Percentiles rank a stretch among this genome's conserved stretches.
Evolutionary conservation across 2,888 invertebrate species (phyloP).

Genomic region (Metacarcinus magister): DNA sequence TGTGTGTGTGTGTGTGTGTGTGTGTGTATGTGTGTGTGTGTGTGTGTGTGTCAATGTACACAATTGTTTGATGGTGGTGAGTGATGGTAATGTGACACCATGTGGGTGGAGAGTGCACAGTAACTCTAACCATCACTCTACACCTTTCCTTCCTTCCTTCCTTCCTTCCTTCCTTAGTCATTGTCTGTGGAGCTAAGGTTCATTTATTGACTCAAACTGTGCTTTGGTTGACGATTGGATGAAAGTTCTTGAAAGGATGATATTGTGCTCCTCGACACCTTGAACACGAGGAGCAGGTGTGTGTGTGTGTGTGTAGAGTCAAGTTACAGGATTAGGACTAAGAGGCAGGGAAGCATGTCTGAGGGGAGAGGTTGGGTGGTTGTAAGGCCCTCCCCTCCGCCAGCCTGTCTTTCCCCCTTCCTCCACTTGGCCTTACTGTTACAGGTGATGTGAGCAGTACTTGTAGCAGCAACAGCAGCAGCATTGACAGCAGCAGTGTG

Average conservation of each 20-base stretch:
- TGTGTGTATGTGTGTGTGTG: not conserved
- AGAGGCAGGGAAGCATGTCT: conserved; percentile 15
- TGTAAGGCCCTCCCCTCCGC: not conserved
- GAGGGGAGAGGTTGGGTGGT: not conserved
- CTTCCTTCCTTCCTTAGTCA: too few species aligned
- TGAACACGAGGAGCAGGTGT: not conserved
- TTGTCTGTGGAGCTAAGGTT: too few species aligned
- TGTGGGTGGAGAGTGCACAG: too few species aligned
- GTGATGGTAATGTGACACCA: too few species aligned
- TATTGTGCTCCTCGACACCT: too few species aligned
- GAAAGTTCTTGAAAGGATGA: too few species aligned
- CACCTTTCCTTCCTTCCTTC: too few species aligned
- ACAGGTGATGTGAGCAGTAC: conserved; percentile 57
- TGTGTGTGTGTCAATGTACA: not conserved
- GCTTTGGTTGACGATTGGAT: too few species aligned
- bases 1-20: not conserved
- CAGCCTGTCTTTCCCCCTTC: not conserved
- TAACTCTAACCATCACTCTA: too few species aligned
- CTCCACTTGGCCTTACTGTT: not conserved
- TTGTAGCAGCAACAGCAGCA: conserved; percentile 63
- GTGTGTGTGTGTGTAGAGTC: not conserved
- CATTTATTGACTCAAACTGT: too few species aligned
- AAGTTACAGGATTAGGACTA: conserved; percentile 4
- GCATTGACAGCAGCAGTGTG: conserved; percentile 33
- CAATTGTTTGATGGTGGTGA: too few species aligned